Evolutionary conservation across 2,888 invertebrate species (phyloP).

Genomic region (Charanyca ferruginea): DNA sequence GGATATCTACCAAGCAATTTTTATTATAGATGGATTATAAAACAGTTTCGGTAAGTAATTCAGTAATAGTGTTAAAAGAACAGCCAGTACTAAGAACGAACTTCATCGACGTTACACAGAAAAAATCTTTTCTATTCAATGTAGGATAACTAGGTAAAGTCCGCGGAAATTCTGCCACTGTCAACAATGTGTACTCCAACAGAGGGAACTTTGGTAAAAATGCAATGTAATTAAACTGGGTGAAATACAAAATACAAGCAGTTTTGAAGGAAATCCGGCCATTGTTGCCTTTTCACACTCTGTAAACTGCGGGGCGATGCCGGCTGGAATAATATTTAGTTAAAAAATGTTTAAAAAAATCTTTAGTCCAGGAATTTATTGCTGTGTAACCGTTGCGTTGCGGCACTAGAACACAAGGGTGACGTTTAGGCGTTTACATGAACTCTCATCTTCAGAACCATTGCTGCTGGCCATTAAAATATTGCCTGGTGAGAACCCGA

Average conservation of each 20-base stretch:
- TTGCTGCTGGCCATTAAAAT: not conserved
- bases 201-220: slow-evolving; percentile 47
- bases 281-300: slow-evolving; percentile 28
- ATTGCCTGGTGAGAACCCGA: not conserved
- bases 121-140: slow-evolving; percentile 43
- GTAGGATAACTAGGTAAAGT: slow-evolving; percentile 36
- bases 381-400: too few relatives aligned
- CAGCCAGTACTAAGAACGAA: slow-evolving; percentile 16
- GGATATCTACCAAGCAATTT: slow-evolving; percentile 17
- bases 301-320: slow-evolving; percentile 11
- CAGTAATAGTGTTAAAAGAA: slow-evolving; percentile 27
- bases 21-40: slow-evolving; percentile 25
- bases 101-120: slow-evolving; percentile 34
- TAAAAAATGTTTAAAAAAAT: not conserved
- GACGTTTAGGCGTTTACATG: not conserved
- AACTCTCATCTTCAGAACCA: not conserved
- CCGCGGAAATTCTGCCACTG: slow-evolving; percentile 38
- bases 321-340: slow-evolving; percentile 13
- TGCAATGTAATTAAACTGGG: slow-evolving; percentile 43
- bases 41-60: slow-evolving; percentile 21
- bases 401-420: not conserved
- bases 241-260: slow-evolving; percentile 39
- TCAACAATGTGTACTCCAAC: slow-evolving; percentile 46
- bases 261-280: slow-evolving; percentile 32
- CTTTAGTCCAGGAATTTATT: not conserved